Evolutionary conservation across 2,113 vertebrate genomes (phyloP).

Genomic region (Colistium nudipinnis): DNA sequence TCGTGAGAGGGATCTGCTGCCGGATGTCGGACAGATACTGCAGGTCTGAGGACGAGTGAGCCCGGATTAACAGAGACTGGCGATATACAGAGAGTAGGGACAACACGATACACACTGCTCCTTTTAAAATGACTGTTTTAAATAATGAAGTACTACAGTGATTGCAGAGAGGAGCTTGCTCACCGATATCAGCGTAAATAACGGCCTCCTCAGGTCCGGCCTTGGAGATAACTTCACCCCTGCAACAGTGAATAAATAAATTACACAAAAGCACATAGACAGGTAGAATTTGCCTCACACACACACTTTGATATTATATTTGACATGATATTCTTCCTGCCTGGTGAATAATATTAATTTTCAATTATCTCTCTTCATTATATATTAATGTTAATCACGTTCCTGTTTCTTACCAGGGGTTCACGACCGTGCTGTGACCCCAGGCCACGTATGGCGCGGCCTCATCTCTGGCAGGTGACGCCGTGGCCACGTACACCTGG

Average conservation of each 20-base stretch:
- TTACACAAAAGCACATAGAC: not conserved
- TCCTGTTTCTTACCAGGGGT: conserved; percentile 87
- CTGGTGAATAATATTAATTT: not conserved
- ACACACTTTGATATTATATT: too few relatives aligned
- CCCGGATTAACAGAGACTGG: not conserved
- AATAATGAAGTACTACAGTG: too few relatives aligned
- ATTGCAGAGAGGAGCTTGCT: too few relatives aligned
- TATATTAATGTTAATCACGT: too few relatives aligned
- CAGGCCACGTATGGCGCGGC: conserved; percentile 91
- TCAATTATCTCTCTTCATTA: not conserved
- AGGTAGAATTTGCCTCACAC: too few relatives aligned
- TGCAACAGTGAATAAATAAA: conserved; percentile 63
- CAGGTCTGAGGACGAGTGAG: conserved; percentile 84
- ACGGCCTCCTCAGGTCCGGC: conserved; percentile 87
- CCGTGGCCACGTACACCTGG: conserved; percentile 90
- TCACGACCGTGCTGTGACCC: conserved; percentile 95
- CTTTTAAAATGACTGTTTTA: too few relatives aligned
- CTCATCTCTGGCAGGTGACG: conserved; percentile 94
- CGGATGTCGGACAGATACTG: conserved; percentile 90
- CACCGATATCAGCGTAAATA: conserved; percentile 94
- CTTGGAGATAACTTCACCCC: conserved; percentile 94
- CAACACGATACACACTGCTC: too few relatives aligned
- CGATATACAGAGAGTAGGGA: not conserved
- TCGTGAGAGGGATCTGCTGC: conserved; percentile 91
- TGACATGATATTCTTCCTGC: too few relatives aligned